phyloP scores from a whole-genome alignment of 2,113 vertebrate genomes.

The Thunnus maccoyii region DNA sequence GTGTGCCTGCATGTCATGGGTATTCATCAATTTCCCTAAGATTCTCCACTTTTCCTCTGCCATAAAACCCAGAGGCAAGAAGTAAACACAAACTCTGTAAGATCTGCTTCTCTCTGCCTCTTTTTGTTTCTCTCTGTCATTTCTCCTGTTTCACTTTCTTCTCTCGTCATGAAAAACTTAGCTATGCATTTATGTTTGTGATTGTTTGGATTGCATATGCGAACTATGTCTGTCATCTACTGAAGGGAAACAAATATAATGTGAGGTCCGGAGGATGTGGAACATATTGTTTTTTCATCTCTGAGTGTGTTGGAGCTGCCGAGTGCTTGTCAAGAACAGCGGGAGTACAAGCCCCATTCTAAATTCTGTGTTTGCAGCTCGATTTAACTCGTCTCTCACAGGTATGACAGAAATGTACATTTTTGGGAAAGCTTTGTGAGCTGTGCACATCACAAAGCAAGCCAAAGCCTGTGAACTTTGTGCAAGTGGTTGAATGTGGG shows the following conservation, averaged over 20 bases:
- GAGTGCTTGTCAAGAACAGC: background rate
- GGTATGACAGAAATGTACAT: constrained; percentile 32
- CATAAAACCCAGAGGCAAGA: constrained; percentile 66
- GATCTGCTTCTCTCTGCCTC: constrained; percentile 53
- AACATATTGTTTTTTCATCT: constrained; percentile 28
- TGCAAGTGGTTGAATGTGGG: constrained; percentile 28
- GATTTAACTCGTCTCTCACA: constrained; percentile 24
- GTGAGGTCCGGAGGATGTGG: constrained; percentile 28
- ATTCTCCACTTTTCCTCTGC: constrained; percentile 63
- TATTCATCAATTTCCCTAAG: constrained; percentile 76
- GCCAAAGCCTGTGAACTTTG: constrained; percentile 35
- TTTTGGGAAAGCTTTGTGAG: constrained; percentile 17
- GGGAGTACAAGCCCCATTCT: background rate
- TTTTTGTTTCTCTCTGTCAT: constrained; percentile 34
- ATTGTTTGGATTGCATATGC: constrained; percentile 31
- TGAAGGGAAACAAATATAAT: constrained; percentile 10
- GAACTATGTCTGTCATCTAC: constrained; percentile 22
- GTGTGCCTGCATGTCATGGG: constrained; percentile 52
- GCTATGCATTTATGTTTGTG: background rate
- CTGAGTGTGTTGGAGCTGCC: constrained; percentile 20
- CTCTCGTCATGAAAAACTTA: constrained; percentile 10
- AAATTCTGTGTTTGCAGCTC: constrained; percentile 29
- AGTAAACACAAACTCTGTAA: constrained; percentile 66
- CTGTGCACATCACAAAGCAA: constrained; percentile 9
- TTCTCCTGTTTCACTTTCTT: constrained; percentile 14